phyloP scores from a whole-genome alignment of 2,888 invertebrate genomes.

The Andrena bucephala region DNA sequence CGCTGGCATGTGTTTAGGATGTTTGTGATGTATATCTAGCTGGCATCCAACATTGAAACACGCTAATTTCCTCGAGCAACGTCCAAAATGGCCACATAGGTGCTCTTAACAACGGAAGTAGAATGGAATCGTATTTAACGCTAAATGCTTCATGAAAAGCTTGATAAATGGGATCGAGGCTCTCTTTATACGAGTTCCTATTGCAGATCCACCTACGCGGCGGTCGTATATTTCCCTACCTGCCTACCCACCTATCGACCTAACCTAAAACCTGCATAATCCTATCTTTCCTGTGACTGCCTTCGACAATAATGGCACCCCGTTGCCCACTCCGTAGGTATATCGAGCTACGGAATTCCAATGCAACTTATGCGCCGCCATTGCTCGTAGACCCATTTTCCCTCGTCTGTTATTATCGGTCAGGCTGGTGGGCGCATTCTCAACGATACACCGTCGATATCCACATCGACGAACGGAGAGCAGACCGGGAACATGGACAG shows the following conservation, averaged over 20 bases:
- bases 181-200: conserved; percentile 13
- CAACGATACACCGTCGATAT: neutral
- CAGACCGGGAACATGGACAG: neutral
- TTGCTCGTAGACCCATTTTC: conserved; percentile 18
- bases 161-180: conserved; percentile 33
- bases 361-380: conserved; percentile 7
- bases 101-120: too few relatives aligned
- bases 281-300: conserved; percentile 37
- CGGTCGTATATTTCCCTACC: conserved; percentile 34
- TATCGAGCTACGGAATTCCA: conserved; percentile 18
- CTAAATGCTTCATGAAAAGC: conserved; percentile 29
- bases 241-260: conserved; percentile 54
- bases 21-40: too few relatives aligned
- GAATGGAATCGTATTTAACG: neutral
- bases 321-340: conserved; percentile 11
- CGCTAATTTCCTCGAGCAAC: too few relatives aligned
- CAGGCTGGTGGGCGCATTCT: neutral
- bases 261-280: conserved; percentile 54
- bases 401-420: conserved; percentile 1
- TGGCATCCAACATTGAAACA: too few relatives aligned
- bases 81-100: too few relatives aligned
- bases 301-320: conserved; percentile 16
- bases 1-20: too few relatives aligned
- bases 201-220: conserved; percentile 44
- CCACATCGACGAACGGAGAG: neutral